Evolutionary conservation across 2,113 vertebrate species (phyloP).

Genomic region (Oreochromis spilurus): DNA sequence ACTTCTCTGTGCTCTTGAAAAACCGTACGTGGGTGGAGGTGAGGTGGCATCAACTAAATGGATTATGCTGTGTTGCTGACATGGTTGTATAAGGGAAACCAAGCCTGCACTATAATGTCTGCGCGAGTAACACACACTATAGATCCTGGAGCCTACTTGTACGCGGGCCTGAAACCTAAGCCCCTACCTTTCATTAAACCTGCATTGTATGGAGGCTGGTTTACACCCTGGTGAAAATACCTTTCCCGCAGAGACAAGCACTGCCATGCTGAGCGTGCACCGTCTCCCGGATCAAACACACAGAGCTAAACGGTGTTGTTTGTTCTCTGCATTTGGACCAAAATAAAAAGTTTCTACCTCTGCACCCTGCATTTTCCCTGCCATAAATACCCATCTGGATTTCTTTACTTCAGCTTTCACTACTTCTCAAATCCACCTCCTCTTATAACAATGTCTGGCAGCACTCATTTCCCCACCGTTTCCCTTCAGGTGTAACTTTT

Average conservation of each 20-base stretch:
- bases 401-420: background rate
- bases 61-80: background rate
- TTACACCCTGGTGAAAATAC: constrained; percentile 12
- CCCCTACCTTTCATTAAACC: background rate
- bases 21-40: background rate
- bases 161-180: background rate
- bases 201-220: background rate
- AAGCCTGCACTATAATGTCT: background rate
- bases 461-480: background rate
- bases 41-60: background rate
- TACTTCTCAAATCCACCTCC: background rate
- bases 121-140: background rate
- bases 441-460: background rate
- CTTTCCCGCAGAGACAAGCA: constrained; percentile 1
- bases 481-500: background rate
- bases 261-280: background rate
- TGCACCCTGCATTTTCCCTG: background rate
- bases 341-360: background rate
- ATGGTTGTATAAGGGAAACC: background rate
- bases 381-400: background rate
- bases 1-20: background rate
- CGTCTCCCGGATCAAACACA: background rate
- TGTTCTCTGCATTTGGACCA: background rate
- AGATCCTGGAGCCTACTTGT: background rate
- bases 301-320: background rate